Evolutionary conservation across 2,113 vertebrate genomes (phyloP), one percentile per base, ranked within the genome.

Genomic region (Pseudorectes ferrugineus): DNA sequence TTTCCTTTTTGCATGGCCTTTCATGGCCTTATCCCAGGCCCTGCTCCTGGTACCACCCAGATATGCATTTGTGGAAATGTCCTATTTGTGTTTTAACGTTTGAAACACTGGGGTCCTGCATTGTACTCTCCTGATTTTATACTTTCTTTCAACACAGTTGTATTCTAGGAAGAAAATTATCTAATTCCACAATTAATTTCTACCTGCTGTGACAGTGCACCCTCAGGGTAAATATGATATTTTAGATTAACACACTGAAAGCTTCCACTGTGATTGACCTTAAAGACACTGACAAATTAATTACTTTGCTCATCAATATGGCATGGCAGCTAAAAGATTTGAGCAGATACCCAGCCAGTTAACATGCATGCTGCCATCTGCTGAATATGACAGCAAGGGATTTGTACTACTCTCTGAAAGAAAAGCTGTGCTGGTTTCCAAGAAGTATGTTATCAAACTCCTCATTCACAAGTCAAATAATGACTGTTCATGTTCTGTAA

Each of bases 311-410:
- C 85, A 40, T 79, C 81, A 96, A 82, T 59, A 95, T 76, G 66
- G 74, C 49, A 79, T 11, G 25, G 90, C 70, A 94, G 52, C 62
- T 85, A 65, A 72, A 88, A 88, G 61, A 81, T 42, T 33, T 45
- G 61, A 93, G 74, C 72, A 74, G 57, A 85, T 48, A 92, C 15
- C 40, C 81, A 89, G 73, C 11, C 89, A 82, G 70, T 59, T 89
- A 92, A 79, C 85, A 93, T 31, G 29, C 71, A 57, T 62, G 88
- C 78, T 92, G 90, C 85, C 95, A 95, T 93, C 95, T 96, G 90
- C 92, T 85, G 93, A 95, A 49, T 73, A 49, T 35, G 58, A 89
- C 62, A 91, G 68, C 88, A 85, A 82, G 70, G 81, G 62, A 93
- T 72, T 85, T 75, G 36, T 45, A 52, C 26, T 19, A 2, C 49